Evolutionary conservation across 2,113 vertebrate species (phyloP), one percentile per base, ranked within the genome.

Genomic region (Nycticorax nycticorax): DNA sequence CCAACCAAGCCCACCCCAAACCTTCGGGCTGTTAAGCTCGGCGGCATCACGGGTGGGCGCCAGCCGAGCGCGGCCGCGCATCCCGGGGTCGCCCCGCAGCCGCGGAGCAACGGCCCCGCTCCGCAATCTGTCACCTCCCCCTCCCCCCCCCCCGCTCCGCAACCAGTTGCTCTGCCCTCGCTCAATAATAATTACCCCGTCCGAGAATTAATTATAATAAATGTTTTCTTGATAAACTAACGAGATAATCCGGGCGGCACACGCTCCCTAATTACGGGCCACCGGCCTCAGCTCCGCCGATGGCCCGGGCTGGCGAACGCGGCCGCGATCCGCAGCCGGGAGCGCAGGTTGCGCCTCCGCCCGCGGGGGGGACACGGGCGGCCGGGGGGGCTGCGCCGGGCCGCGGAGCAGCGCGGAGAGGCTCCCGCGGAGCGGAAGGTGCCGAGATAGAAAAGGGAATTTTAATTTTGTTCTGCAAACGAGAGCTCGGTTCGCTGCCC

Each of bases 161-260:
- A 85, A 95, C 98, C 98, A 98, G 98, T 99, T 98, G 98, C 98
- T 98, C 96, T 97, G 97, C 98, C 98, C 97, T 97, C 99, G 98
- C 98, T 99, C 99, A 97, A 99, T 99, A 98, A 98, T 99, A 98
- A 99, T 98, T 98, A 99, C 98, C 98, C 98, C 97, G 98, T 98
- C 98, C 98, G 95, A 98, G 97, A 99, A 98, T 99, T 99, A 99
- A 99, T 99, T 99, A 99, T 98, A 98, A 99, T 99, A 98, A 99
- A 99, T 99, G 98, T 98, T 98, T 98, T 99, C 98, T 98, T 99
- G 98, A 99, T 99, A 98, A 99, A 99, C 99, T 99, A 99, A 99
- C 97, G 98, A 99, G 98, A 98, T 99, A 98, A 99, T 99, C 98
- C 98, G 98, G 97, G 98, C 98, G 98, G 98, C 99, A 99, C 98